Evolutionary conservation across 2,888 invertebrate species (phyloP).

Genomic region (Heliconius sara): DNA sequence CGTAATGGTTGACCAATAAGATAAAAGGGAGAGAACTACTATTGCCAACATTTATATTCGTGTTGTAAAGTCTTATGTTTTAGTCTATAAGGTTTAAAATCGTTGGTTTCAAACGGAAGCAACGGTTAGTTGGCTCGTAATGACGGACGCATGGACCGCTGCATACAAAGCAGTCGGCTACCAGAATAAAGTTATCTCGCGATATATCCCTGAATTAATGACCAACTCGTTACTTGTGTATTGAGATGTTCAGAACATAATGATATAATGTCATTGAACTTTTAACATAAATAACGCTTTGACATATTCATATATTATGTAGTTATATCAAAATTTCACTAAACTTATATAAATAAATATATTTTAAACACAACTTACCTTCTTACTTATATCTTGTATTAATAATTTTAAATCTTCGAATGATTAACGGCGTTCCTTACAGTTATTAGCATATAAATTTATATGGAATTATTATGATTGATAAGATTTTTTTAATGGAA

Average conservation of each 20-base stretch:
- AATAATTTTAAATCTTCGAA: background rate
- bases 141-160: slow-evolving; percentile 81
- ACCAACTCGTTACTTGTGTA: slow-evolving; percentile 83
- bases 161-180: slow-evolving; percentile 84
- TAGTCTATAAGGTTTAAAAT: slow-evolving; percentile 57
- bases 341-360: background rate
- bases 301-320: background rate
- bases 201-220: slow-evolving; percentile 84
- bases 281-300: slow-evolving; percentile 48
- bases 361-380: background rate
- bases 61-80: slow-evolving; percentile 48
- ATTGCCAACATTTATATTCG: slow-evolving; percentile 57
- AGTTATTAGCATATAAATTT: background rate
- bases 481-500: background rate
- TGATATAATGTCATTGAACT: slow-evolving; percentile 70
- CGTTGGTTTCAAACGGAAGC: slow-evolving; percentile 39
- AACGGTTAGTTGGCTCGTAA: slow-evolving; percentile 67
- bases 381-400: background rate
- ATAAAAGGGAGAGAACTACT: slow-evolving; percentile 80
- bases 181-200: slow-evolving; percentile 84
- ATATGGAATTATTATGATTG: background rate
- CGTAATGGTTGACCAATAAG: slow-evolving; percentile 84
- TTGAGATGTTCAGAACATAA: slow-evolving; percentile 80
- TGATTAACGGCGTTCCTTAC: background rate
- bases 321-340: background rate